Percentiles rank a stretch among this genome's conserved stretches.
phyloP scores from a whole-genome alignment of 2,888 invertebrate species.

The Lasioglossum marginatum region DNA sequence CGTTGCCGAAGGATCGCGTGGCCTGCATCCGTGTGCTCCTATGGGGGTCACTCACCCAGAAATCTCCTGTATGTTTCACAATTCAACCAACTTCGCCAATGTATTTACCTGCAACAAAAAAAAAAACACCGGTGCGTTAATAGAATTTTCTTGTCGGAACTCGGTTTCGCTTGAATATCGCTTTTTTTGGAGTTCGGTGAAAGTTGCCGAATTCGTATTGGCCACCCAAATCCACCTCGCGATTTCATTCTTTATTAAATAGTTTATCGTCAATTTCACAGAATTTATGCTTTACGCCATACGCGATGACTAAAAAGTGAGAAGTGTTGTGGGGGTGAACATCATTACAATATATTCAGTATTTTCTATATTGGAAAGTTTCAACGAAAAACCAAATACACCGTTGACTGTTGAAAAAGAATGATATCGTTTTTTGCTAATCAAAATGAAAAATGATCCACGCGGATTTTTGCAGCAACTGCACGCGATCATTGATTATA shows the following conservation, averaged over 20 bases:
- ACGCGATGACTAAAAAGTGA: too few relatives aligned
- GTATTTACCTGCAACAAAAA: constrained; percentile 77
- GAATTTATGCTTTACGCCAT: too few relatives aligned
- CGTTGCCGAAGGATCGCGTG: background rate
- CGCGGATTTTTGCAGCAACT: background rate
- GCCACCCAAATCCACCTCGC: background rate
- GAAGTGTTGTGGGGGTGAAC: too few relatives aligned
- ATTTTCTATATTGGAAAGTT: background rate
- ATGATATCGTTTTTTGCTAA: background rate
- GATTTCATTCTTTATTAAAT: background rate
- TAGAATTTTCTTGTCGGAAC: background rate
- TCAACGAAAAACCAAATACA: background rate
- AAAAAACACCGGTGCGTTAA: constrained; percentile 43
- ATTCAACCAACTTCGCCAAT: constrained; percentile 19
- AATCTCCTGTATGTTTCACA: constrained; percentile 25
- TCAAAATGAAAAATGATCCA: background rate
- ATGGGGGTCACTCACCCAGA: constrained; percentile 37
- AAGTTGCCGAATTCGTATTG: too few relatives aligned
- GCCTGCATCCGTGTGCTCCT: background rate
- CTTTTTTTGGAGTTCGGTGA: too few relatives aligned
- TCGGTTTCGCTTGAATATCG: background rate
- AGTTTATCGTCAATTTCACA: background rate
- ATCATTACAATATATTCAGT: too few relatives aligned
- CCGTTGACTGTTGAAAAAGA: background rate
- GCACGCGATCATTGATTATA: background rate